Evolutionary conservation across 2,888 invertebrate species (phyloP).

Genomic region (Trachelus stipa): DNA sequence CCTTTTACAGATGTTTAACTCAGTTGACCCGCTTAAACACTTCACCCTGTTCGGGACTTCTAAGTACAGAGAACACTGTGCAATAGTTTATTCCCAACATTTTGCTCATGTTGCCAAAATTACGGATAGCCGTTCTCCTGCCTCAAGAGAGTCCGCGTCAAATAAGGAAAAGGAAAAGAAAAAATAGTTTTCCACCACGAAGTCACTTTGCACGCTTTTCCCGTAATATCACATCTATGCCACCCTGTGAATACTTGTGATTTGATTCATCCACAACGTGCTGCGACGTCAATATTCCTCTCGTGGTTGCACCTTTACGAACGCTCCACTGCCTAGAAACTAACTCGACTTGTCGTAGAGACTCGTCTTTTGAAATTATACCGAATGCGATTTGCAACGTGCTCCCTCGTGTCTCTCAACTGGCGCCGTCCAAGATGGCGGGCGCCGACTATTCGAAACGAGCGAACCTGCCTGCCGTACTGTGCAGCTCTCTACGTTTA

Average conservation of each 20-base stretch:
- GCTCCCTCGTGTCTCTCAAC: constrained; percentile 14
- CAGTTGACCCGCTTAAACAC: constrained; percentile 56
- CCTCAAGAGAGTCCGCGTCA: constrained; percentile 22
- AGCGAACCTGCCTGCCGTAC: background rate
- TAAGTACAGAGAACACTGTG: constrained; percentile 61
- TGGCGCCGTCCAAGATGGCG: constrained; percentile 1
- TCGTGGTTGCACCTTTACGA: background rate
- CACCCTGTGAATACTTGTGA: background rate
- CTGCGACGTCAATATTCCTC: background rate
- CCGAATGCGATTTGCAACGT: constrained; percentile 20
- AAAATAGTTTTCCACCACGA: constrained; percentile 41
- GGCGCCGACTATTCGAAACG: background rate
- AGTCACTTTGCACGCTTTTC: constrained; percentile 40
- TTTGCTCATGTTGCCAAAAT: constrained; percentile 51
- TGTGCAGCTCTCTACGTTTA: background rate
- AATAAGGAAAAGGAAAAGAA: constrained; percentile 55
- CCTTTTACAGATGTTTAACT: constrained; percentile 27
- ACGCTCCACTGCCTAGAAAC: background rate
- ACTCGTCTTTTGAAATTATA: background rate
- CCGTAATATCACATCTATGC: constrained; percentile 21
- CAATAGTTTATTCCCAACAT: constrained; percentile 60
- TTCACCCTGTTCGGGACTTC: constrained; percentile 62
- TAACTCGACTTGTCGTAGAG: background rate
- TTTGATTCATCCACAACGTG: background rate
- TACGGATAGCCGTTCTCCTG: background rate